phyloP scores from a whole-genome alignment of 2,113 vertebrate species.

The Prunella himalayana region DNA sequence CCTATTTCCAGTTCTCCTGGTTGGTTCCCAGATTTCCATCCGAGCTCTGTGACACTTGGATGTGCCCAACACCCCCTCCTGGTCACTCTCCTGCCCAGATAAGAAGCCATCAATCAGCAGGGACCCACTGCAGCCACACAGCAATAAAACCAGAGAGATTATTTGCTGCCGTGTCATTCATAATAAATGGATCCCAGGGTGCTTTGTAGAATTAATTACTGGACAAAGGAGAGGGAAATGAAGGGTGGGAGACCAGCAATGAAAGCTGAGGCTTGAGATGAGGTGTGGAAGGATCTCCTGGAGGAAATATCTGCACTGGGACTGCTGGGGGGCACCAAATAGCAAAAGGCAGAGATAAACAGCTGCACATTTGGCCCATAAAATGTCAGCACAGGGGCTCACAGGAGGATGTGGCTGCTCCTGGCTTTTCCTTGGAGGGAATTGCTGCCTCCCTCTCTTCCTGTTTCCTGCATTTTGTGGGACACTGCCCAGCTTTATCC shows the following conservation, averaged over 20 bases:
- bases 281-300: background rate
- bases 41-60: background rate
- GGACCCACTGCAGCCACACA: background rate
- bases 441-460: background rate
- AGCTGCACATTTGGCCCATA: background rate
- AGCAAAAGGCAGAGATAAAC: background rate
- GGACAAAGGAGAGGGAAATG: background rate
- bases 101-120: background rate
- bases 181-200: conserved; percentile 22
- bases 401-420: background rate
- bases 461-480: background rate
- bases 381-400: background rate
- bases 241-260: background rate
- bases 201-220: conserved; percentile 52
- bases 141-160: conserved; percentile 6
- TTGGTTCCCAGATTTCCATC: background rate
- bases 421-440: background rate
- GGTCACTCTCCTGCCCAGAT: background rate
- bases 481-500: fast-evolving
- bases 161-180: conserved; percentile 32
- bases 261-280: background rate
- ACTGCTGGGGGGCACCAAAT: fast-evolving
- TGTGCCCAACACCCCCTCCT: background rate
- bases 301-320: background rate
- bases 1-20: background rate